phyloP scores from a whole-genome alignment of 1,140 invertebrate species.

The Pygmarrhopalites habei region DNA sequence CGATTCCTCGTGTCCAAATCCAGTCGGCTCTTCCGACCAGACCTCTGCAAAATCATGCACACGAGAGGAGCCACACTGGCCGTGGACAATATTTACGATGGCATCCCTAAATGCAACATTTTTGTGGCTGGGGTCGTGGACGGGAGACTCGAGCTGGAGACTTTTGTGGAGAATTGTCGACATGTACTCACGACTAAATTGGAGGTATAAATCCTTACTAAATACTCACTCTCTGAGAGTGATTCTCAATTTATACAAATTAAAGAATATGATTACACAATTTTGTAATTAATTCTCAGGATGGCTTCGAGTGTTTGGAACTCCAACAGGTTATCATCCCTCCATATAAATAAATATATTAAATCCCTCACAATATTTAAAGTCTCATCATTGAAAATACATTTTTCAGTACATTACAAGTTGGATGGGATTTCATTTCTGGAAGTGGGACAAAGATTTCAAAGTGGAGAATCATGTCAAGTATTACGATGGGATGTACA shows the following conservation, averaged over 20 bases:
- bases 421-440: slow-evolving; percentile 33
- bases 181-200: slow-evolving; percentile 17
- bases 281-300: slow-evolving; percentile 10
- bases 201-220: no score
- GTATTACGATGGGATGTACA: slow-evolving; percentile 4
- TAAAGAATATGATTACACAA: no score
- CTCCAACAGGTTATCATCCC: no score
- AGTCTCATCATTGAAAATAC: no score
- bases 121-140: slow-evolving; percentile 25
- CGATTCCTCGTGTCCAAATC: slow-evolving; percentile 14
- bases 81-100: slow-evolving; percentile 14
- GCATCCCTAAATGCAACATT: slow-evolving; percentile 27
- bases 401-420: slow-evolving; percentile 26
- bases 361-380: no score
- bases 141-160: slow-evolving; percentile 22
- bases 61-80: slow-evolving; percentile 27
- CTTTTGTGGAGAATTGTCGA: slow-evolving; percentile 12
- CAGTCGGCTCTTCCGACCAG: slow-evolving; percentile 13
- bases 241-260: no score
- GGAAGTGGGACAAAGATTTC: slow-evolving; percentile 30
- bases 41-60: slow-evolving; percentile 28
- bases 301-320: slow-evolving; percentile 19
- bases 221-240: no score
- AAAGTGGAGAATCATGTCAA: slow-evolving; percentile 18
- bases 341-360: no score